Base-by-base conservation (phyloP, 2,888 invertebrate genomes). In the Heliconius ethilla region DNA sequence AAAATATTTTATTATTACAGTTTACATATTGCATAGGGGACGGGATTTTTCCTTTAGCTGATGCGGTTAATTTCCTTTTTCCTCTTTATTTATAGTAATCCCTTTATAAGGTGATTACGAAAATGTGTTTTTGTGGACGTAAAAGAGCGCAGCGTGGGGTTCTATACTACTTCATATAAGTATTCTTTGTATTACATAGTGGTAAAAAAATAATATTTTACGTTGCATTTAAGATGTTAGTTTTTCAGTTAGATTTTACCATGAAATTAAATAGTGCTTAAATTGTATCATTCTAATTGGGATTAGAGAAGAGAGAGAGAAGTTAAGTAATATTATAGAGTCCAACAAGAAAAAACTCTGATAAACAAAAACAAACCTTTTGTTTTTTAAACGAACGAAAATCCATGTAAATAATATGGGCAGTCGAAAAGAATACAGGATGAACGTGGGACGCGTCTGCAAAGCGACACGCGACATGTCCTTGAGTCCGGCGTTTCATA, bases 11-110 rank as follows among this genome's bases (percentile, higher is more conserved):
- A 94, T 91, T 93, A 92, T 25, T 69, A 91, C 91, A 91, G 91
- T 90, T 87, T 92, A 93, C 93, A 94, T 93, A 94, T 93, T 93
- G 93, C 89, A 87, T 51, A 89, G 92, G 93, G 93, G 94, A 89
- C 87, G 89, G 89, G 87, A 89, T 91, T 92, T 92, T 93, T 91
- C 91, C 92, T 89, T 51, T 88, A 85, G 88, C 89, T 93, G 94
- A 94, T 92, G 93, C 93, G 93, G 93, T 94, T 94, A 94, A 94
- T 94, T 94, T 94, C 93, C 93, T 93, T 92, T 93, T 94, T 94
- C 94, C 94, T 94, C 90, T 94, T 94, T 94, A 94, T 94, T 94
- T 94, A 94, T 94, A 93, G 94, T 94, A 94, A 94, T 94, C 94
- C 93, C 94, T 93, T 93, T 94, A 94, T 94, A 94, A 94, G 94